Conservation (phyloP, 2,888 invertebrate species). For the Mactromeris polynyma region DNA sequence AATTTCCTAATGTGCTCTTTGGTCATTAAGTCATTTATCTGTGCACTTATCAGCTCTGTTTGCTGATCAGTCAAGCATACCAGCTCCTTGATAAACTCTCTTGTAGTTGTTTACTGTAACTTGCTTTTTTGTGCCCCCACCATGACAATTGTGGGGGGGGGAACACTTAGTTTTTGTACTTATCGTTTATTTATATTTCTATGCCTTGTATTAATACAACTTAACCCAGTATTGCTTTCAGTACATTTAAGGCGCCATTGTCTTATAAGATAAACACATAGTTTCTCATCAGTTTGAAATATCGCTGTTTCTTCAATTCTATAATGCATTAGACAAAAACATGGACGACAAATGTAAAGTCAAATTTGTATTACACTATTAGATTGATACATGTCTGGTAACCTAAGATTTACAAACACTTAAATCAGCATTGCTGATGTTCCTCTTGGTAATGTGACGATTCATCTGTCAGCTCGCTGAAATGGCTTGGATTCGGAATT, state of each 20-base stretch:
- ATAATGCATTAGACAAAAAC: conserved; percentile 19
- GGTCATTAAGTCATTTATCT: too few species aligned
- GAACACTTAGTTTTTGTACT: too few species aligned
- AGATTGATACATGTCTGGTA: conserved; percentile 17
- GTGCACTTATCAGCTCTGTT: too few species aligned
- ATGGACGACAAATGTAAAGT: conserved; percentile 11
- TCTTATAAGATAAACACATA: not conserved
- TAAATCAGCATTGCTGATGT: not conserved
- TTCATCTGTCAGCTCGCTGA: not conserved
- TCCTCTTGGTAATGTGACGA: not conserved
- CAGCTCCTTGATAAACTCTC: too few species aligned
- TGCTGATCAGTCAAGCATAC: too few species aligned
- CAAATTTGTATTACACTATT: not conserved
- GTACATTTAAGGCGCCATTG: too few species aligned
- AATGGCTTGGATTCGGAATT: conserved; percentile 8
- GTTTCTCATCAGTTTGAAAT: not conserved
- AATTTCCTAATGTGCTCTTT: not conserved
- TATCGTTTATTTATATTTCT: too few species aligned
- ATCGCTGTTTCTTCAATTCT: conserved; percentile 4
- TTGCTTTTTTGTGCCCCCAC: too few species aligned
- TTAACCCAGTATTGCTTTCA: too few species aligned
- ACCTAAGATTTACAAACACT: not conserved
- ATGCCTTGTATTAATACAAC: too few species aligned
- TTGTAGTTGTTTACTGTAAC: too few species aligned
- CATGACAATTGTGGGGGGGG: too few species aligned